Evolutionary conservation across 2,113 vertebrate genomes (phyloP).

Genomic region (Nicator chloris): DNA sequence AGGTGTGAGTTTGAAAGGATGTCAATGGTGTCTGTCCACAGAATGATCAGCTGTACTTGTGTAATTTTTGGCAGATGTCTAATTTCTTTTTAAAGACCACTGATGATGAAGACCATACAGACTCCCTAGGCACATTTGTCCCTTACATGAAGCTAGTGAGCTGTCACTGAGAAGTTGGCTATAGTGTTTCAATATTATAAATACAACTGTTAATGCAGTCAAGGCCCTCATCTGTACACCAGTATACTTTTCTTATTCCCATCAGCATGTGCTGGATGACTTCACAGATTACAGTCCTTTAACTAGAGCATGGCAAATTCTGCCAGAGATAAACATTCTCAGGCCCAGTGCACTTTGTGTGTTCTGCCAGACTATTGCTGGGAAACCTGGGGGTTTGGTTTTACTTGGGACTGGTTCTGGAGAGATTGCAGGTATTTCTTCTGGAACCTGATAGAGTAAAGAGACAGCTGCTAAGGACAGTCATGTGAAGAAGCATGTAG

Average conservation of each 20-base stretch:
- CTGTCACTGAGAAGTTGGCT: background rate
- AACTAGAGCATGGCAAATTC: constrained; percentile 16
- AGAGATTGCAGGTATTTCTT: background rate
- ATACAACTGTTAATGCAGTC: background rate
- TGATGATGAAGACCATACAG: background rate
- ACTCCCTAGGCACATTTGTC: background rate
- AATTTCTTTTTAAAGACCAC: background rate
- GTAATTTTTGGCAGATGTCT: background rate
- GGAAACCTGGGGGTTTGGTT: background rate
- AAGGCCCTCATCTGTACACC: background rate
- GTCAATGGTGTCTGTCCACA: background rate
- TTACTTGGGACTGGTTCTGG: background rate
- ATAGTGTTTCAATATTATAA: background rate
- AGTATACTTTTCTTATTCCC: background rate
- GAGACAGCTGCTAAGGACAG: background rate
- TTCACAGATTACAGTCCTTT: constrained; percentile 23
- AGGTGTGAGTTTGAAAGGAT: background rate
- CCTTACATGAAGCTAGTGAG: background rate
- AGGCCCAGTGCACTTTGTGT: background rate
- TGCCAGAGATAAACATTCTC: background rate
- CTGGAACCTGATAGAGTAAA: background rate
- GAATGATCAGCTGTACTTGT: background rate
- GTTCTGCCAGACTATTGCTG: constrained; percentile 3
- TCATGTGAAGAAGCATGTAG: background rate
- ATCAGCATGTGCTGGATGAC: background rate